Conservation (phyloP, 92 coral and sea anemone genomes). For the Nematostella vectensis region DNA sequence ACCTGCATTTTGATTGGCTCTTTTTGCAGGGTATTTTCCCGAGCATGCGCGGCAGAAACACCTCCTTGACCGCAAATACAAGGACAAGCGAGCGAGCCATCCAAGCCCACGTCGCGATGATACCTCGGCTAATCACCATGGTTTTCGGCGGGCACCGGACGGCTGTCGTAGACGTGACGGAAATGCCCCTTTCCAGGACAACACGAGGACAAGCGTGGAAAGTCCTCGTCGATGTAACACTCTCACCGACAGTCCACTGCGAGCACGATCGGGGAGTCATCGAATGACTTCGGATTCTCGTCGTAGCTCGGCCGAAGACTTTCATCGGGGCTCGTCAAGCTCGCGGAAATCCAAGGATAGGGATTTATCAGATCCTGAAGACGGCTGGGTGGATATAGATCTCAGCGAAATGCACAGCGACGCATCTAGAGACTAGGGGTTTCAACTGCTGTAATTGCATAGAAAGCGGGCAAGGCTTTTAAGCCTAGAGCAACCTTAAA, state of each 20-base stretch:
- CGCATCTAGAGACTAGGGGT: too few relatives aligned
- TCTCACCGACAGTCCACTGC: too few relatives aligned
- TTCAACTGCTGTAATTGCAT: too few relatives aligned
- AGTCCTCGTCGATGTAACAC: too few relatives aligned
- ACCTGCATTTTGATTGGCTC: background rate
- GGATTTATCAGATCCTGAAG: slow-evolving; percentile 2
- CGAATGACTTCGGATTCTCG: background rate
- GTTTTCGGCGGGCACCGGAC: too few relatives aligned
- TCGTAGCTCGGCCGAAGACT: background rate
- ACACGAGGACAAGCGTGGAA: too few relatives aligned
- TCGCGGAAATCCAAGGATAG: background rate
- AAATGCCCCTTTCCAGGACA: too few relatives aligned
- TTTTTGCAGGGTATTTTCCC: slow-evolving; percentile 71
- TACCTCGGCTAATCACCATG: background rate
- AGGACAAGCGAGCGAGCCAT: slow-evolving; percentile 45
- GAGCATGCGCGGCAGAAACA: slow-evolving; percentile 90
- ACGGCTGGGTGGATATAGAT: slow-evolving; percentile 4
- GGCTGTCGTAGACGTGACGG: too few relatives aligned
- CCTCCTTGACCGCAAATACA: slow-evolving; percentile 69
- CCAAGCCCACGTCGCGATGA: slow-evolving; percentile 56
- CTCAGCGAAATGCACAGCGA: background rate
- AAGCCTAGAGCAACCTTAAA: too few relatives aligned
- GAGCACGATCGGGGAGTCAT: background rate
- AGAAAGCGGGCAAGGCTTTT: too few relatives aligned
- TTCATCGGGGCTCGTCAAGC: background rate